Conservation (phyloP, 2,113 vertebrate genomes). For the Piaya cayana region DNA sequence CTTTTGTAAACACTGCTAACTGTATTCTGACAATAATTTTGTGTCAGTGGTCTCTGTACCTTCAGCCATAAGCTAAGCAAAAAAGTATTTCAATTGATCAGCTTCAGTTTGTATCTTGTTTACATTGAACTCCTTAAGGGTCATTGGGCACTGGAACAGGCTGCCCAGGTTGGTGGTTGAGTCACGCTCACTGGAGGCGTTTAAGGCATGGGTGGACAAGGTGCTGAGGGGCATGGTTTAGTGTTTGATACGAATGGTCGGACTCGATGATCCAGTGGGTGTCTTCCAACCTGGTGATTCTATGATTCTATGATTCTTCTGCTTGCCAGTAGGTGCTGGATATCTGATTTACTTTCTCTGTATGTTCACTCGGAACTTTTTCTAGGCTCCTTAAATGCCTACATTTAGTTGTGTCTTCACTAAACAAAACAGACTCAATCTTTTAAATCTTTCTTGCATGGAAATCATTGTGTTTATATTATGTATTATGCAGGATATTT, state of each 20-base stretch:
- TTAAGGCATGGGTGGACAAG: no score
- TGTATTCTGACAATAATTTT: neutral
- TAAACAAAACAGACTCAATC: neutral
- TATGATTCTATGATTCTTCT: no score
- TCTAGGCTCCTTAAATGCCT: neutral
- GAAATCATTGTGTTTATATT: neutral
- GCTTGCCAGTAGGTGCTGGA: neutral
- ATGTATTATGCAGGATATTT: neutral
- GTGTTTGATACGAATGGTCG: no score
- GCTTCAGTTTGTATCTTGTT: neutral
- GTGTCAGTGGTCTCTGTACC: neutral
- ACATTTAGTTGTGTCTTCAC: neutral
- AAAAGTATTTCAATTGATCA: neutral
- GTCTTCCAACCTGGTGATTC: no score
- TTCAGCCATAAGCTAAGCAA: neutral
- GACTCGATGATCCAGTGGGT: no score
- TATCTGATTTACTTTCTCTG: neutral
- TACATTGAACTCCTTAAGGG: neutral
- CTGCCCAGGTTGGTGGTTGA: no score
- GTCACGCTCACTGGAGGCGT: no score
- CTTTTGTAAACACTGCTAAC: neutral
- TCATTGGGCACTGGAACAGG: no score
- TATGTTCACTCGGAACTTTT: neutral
- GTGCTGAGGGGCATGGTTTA: no score
- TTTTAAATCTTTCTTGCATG: neutral